These are phyloP conservation scores for Thomomys bottae DNA, from an alignment of 2,113 vertebrate genomes.

Conservation along the genomic window DNA sequence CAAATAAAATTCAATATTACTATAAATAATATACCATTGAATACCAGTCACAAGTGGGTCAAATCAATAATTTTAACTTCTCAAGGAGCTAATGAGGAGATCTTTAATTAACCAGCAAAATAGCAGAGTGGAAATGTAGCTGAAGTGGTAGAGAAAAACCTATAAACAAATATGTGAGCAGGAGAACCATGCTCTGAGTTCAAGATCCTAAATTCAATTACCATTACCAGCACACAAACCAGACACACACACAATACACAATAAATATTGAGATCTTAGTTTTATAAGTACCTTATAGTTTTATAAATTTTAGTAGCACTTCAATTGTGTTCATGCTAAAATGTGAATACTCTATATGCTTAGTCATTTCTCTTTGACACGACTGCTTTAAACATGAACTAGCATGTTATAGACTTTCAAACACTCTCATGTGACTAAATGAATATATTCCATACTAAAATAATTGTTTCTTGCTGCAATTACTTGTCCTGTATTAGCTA, in stretches of 20 bases:
- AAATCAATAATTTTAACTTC: no score
- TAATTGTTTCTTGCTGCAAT: not conserved
- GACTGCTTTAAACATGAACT: not conserved
- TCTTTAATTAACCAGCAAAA: no score
- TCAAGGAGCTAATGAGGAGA: no score
- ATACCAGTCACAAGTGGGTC: no score
- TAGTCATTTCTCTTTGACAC: not conserved
- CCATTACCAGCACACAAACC: no score
- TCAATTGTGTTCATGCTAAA: not conserved
- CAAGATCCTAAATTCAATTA: no score
- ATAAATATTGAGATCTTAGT: not conserved
- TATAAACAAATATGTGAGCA: no score
- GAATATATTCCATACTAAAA: constrained; percentile 6
- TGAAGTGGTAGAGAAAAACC: no score
- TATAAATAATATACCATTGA: not conserved
- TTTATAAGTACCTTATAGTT: not conserved
- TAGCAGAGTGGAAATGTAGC: no score
- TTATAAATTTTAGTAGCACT: no score
- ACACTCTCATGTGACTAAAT: not conserved
- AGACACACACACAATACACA: not conserved
- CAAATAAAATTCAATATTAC: not conserved
- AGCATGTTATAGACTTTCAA: not conserved
- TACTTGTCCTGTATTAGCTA: not conserved
- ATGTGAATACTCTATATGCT: not conserved
- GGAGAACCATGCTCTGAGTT: no score